A percentile compares a stretch with the other conserved stretches of the same genome.
These are phyloP conservation scores for Agrotis clavis DNA, from an alignment of 2,888 invertebrate species.

Conservation along the genomic window DNA sequence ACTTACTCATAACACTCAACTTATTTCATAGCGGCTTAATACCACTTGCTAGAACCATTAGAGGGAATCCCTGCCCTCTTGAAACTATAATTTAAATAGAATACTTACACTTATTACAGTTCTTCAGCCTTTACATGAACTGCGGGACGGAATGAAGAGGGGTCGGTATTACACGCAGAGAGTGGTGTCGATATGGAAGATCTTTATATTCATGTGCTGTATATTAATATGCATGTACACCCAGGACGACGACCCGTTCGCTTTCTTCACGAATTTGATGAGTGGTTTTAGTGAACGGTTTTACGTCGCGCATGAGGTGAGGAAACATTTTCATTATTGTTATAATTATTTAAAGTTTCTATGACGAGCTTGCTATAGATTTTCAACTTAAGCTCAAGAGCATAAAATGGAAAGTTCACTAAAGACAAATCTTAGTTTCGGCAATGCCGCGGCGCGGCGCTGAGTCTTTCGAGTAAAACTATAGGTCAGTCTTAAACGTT, in stretches of 20 bases:
- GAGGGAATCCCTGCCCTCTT: constrained; percentile 17
- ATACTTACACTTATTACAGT: constrained; percentile 41
- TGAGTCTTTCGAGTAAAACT: too few species aligned
- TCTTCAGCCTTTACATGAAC: constrained; percentile 75
- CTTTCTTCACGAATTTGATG: constrained; percentile 87
- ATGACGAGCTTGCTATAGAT: too few species aligned
- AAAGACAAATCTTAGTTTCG: too few species aligned
- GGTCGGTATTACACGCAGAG: constrained; percentile 94
- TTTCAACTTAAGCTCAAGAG: too few species aligned
- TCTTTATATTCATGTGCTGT: constrained; percentile 93
- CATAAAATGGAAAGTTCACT: too few species aligned
- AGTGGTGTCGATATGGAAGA: constrained; percentile 94
- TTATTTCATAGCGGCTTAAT: neutral
- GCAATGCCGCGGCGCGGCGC: too few species aligned
- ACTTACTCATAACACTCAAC: constrained; percentile 19
- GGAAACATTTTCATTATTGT: neutral
- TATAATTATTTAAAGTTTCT: too few species aligned
- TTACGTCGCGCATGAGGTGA: constrained; percentile 90
- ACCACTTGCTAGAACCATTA: neutral
- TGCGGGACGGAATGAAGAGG: constrained; percentile 91
- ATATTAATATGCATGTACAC: constrained; percentile 91
- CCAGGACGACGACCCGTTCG: constrained; percentile 83
- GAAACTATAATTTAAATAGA: constrained; percentile 5
- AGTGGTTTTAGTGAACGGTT: constrained; percentile 89
- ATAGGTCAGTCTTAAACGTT: too few species aligned